Base-by-base conservation (phyloP, 1,140 invertebrate species). In the Aphaenogaster floridana region DNA sequence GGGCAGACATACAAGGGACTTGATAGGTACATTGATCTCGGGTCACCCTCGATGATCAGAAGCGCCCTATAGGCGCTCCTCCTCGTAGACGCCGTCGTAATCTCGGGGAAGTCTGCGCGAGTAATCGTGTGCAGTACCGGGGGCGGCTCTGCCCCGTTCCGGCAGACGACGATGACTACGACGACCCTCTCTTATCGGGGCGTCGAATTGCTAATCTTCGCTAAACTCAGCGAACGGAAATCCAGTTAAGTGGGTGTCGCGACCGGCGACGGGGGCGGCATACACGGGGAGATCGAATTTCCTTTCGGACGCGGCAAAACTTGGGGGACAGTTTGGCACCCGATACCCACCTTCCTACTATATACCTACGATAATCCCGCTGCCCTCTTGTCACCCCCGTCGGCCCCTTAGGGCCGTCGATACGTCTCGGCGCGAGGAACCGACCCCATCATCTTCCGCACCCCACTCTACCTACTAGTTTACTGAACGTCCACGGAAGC, bases 241-340 rank as follows among this genome's bases (percentile, higher is more conserved):
- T 91, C 87, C 87, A 80, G 87, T 92, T 91, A 92, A 92, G 88
- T 91, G 90, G 90, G 90, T 91, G 89, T 91, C 90, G 90, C 86
- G 90, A 85, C 91, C 63, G 69, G 59, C 79, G 87, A 88, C 71
- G 89, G 63, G 74, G 69, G 28, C 68, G 59, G 80, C 71, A 77
- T 77, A 78, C 68, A 85, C 80, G 78, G 57, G 21, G 77, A 77
- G 84, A 86, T 90, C 87, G 79, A 86, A 90, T 89, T 90, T 90
- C 87, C 87, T 87, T 88, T 86, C 71, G 83, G 72, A 79, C 87
- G 89, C 72, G 84, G 66, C 81, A 83, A 88, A 88, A 88, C 87
- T 88, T 88, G 83, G 71, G 84, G 86, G 87, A 80, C 76, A 88
- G 87, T 86, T 86, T 88, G 84, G 84, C 84, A 86, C 76, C 63